A percentile compares a stretch with the other conserved stretches of the same genome.
Evolutionary conservation across 2,888 invertebrate species (phyloP).

Genomic region (Epinotia brunnichana): DNA sequence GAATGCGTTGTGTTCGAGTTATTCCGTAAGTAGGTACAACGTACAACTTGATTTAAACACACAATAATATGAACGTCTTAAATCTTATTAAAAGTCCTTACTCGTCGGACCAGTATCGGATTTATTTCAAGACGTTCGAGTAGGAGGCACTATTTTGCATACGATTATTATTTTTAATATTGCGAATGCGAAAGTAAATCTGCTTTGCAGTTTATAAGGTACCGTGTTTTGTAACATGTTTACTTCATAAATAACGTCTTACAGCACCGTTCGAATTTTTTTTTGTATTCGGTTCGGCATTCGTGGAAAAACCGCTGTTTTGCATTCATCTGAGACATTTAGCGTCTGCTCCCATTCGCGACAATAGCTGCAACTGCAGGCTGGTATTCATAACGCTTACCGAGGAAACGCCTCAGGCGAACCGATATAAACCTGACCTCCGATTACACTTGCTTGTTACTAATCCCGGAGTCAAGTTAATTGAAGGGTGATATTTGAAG

Average conservation of each 20-base stretch:
- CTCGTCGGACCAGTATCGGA: constrained; percentile 26
- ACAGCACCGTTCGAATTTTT: not conserved
- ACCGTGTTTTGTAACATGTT: not conserved
- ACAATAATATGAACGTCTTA: constrained; percentile 28
- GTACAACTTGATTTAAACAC: constrained; percentile 35
- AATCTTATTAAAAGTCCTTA: constrained; percentile 34
- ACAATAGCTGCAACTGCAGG: constrained; percentile 1
- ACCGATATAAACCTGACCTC: not conserved
- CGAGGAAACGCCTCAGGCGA: not conserved
- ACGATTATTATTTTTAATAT: constrained; percentile 27
- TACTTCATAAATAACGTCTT: not conserved
- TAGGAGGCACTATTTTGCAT: constrained; percentile 33
- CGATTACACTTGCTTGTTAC: not conserved
- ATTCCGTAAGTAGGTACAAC: constrained; percentile 15
- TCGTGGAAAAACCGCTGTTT: not conserved
- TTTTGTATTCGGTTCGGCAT: not conserved
- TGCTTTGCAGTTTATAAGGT: constrained; percentile 14
- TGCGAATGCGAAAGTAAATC: constrained; percentile 20
- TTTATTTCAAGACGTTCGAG: constrained; percentile 30
- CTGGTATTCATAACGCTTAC: not conserved
- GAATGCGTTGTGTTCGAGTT: constrained; percentile 23
- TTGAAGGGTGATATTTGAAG: not conserved
- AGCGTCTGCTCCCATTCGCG: not conserved
- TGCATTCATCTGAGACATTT: constrained; percentile 2
- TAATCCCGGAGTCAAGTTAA: not conserved